Conservation (phyloP, 2,888 invertebrate genomes). For the Agrochola litura region DNA sequence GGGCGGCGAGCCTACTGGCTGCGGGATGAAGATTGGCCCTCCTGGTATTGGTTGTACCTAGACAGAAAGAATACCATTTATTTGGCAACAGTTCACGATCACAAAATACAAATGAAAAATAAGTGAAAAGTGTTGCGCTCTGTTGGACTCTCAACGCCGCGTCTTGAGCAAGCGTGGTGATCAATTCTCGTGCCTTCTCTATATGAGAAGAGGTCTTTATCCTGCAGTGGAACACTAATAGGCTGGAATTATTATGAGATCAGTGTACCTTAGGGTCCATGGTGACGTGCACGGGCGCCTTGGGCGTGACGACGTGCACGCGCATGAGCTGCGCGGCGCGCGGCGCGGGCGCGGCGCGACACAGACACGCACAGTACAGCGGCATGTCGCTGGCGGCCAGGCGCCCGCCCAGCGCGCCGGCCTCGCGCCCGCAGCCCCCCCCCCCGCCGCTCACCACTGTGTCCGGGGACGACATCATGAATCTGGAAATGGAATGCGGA, state of each 20-base stretch:
- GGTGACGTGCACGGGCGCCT: conserved; percentile 97
- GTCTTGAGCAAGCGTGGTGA: background rate
- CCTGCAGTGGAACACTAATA: too few species aligned
- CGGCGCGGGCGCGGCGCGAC: conserved; percentile 75
- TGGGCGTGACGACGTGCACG: conserved; percentile 92
- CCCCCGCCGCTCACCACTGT: conserved; percentile 94
- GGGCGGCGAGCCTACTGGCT: conserved; percentile 92
- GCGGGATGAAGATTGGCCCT: conserved; percentile 95
- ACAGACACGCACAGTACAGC: conserved; percentile 71
- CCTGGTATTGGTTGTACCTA: conserved; percentile 94
- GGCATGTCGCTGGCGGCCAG: conserved; percentile 96
- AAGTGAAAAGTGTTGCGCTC: too few species aligned
- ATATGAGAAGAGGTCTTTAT: background rate
- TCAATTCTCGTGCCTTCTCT: background rate
- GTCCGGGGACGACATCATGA: conserved; percentile 96
- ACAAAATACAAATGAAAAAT: background rate
- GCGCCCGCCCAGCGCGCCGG: conserved; percentile 95
- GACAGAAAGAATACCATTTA: background rate
- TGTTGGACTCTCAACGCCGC: background rate
- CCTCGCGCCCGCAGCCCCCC: conserved; percentile 93
- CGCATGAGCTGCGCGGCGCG: conserved; percentile 74
- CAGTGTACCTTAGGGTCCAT: conserved; percentile 76
- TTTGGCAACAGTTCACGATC: background rate
- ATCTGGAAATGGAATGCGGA: conserved; percentile 65
- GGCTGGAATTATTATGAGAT: background rate